Evolutionary conservation across 2,113 vertebrate genomes (phyloP), one percentile per base, ranked within the genome.

Genomic region (Macquaria ambigua): DNA sequence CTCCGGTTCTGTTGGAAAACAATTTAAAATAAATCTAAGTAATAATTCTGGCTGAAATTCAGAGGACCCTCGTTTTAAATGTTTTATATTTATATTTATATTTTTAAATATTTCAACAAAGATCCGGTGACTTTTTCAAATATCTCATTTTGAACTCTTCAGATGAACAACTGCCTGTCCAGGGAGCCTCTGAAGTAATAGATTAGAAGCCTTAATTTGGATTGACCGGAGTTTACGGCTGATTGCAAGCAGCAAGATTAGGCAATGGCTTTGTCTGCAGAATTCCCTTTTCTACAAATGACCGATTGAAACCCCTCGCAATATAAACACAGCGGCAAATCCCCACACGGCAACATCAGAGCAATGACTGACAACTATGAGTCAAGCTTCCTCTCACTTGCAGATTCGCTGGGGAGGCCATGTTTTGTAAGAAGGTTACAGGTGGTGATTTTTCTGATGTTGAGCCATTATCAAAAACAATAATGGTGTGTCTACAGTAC

Each of bases 161-260:
- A 88, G 43, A 88, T 88, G 79, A 87, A 86, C 83, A 87, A 84
- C 62, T 37, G 34, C 18, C 21, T 76, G 71, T 62, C 66, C 39
- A 8, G 53, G 18, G 71, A 71, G 76, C 61, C 53, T 58, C 77
- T 62, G 50, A 85, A 89, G 84, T 86, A 80, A 89, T 81, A 91
- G 81, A 90, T 90, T 90, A 92, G 77, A 89, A 75, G 23, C 28
- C 68, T 28, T 94, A 93, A 96, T 95, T 91, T 92, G 91, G 90
- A 92, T 82, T 89, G 87, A 87, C 84, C 81, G 77, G 83, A 85
- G 67, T 81, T 89, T 81, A 77, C 28, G 8, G 15, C 55, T 87
- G 90, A 95, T 95, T 94, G 89, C 62, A 93, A 73, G 74, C 52
- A 56, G 80, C 23, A 50, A 92, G 89, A 95, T 95, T 93, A 93